Conservation (phyloP, 1,140 invertebrate species). For the Chymomyza costata region DNA sequence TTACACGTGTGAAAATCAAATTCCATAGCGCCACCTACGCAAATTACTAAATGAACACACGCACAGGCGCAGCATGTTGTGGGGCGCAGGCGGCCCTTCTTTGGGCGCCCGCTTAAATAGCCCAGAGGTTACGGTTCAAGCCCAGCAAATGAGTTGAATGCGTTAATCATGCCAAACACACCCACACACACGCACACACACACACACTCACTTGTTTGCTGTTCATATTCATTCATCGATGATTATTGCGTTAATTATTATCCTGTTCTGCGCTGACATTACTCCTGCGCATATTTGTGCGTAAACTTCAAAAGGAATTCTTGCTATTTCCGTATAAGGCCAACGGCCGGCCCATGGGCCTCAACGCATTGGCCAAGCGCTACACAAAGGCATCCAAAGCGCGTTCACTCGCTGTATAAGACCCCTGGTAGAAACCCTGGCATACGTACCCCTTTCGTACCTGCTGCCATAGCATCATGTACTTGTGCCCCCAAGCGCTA, state of each 20-base stretch:
- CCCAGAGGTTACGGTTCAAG: slow-evolving; percentile 8
- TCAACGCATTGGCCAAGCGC: neutral
- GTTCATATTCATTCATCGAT: slow-evolving; percentile 56
- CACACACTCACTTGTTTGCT: slow-evolving; percentile 2
- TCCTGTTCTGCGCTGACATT: slow-evolving; percentile 27
- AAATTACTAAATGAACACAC: slow-evolving; percentile 72
- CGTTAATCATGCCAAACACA: slow-evolving; percentile 61
- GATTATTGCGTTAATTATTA: slow-evolving; percentile 75
- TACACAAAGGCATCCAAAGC: slow-evolving; percentile 25
- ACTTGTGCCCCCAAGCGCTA: slow-evolving; percentile 3
- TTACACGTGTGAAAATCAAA: slow-evolving; percentile 75
- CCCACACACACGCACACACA: slow-evolving; percentile 19
- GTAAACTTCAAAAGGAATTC: slow-evolving; percentile 74
- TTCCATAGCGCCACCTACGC: slow-evolving; percentile 72
- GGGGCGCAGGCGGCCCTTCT: slow-evolving; percentile 3
- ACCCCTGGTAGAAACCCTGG: slow-evolving; percentile 33
- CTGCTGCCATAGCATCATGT: slow-evolving; percentile 7
- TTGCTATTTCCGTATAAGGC: slow-evolving; percentile 62
- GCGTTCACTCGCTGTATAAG: slow-evolving; percentile 27
- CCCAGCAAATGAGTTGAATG: slow-evolving; percentile 53
- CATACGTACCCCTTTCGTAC: slow-evolving; percentile 19
- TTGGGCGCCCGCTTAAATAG: slow-evolving; percentile 17
- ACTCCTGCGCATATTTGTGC: slow-evolving; percentile 55
- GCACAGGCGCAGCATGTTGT: slow-evolving; percentile 22
- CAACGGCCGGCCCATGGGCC: slow-evolving; percentile 24